A percentile compares a stretch with the other conserved stretches of the same genome.
phyloP scores from a whole-genome alignment of 2,797 vertebrate species.

The Anomalospiza imberbis region DNA sequence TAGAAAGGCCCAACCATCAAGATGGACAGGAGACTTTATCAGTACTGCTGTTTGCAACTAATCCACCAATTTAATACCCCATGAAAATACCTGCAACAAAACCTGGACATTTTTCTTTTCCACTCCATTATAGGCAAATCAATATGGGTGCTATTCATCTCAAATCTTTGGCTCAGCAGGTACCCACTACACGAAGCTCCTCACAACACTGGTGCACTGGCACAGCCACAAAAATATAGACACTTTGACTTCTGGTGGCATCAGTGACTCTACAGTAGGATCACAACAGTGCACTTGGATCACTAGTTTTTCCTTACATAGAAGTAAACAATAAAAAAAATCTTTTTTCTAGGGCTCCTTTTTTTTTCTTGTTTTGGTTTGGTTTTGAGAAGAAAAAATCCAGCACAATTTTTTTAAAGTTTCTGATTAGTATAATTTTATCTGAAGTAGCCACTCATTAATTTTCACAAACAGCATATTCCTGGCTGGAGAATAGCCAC shows the following conservation, averaged over 20 bases:
- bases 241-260: not conserved
- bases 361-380: not conserved
- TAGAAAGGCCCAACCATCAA: constrained; percentile 82
- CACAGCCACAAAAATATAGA: not conserved
- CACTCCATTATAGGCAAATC: constrained; percentile 76
- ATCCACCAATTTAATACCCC: constrained; percentile 81
- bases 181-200: constrained; percentile 29
- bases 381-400: not conserved
- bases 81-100: constrained; percentile 81
- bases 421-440: not conserved
- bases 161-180: constrained; percentile 67
- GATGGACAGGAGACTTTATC: constrained; percentile 84
- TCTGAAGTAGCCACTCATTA: not conserved
- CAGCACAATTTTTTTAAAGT: not conserved
- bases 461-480: not conserved
- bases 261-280: not conserved
- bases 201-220: not conserved
- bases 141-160: constrained; percentile 76
- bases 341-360: not conserved
- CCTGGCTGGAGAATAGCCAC: not conserved
- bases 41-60: constrained; percentile 83
- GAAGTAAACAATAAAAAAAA: not conserved
- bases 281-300: not conserved
- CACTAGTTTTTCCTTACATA: not conserved
- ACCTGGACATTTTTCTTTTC: constrained; percentile 76